Percentiles rank a stretch among this genome's conserved stretches.
Evolutionary conservation across 2,888 invertebrate genomes (phyloP).

Genomic region (Megastigmus dorsalis): DNA sequence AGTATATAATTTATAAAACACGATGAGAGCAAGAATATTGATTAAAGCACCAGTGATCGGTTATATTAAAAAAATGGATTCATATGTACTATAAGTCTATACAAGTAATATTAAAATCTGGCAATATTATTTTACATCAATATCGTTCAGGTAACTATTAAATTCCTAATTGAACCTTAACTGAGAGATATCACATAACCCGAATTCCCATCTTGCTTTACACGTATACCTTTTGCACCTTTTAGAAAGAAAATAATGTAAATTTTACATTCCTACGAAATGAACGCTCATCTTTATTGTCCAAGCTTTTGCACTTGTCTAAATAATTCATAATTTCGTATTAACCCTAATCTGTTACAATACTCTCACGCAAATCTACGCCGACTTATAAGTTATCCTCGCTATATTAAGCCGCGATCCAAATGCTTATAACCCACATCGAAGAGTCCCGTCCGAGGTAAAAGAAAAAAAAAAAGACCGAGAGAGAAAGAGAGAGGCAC

Average conservation of each 20-base stretch:
- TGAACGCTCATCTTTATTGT: slow-evolving; percentile 3
- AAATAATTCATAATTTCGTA: slow-evolving; percentile 30
- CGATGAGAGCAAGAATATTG: too few relatives aligned
- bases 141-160: too few relatives aligned
- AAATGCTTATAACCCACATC: background rate
- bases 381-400: background rate
- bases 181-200: slow-evolving; percentile 2
- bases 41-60: too few relatives aligned
- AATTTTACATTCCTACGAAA: background rate
- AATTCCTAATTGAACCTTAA: background rate
- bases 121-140: too few relatives aligned
- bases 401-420: too few relatives aligned
- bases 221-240: background rate
- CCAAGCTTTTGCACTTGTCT: background rate
- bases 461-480: background rate
- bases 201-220: background rate
- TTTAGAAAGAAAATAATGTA: background rate
- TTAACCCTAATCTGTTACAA: background rate
- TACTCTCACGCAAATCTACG: slow-evolving; percentile 11
- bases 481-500: background rate
- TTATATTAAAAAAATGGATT: too few relatives aligned
- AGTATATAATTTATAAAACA: too few relatives aligned
- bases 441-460: background rate
- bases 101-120: too few relatives aligned
- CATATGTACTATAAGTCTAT: too few relatives aligned